Evolutionary conservation across 1,140 invertebrate species (phyloP).

Genomic region (Micrasema minimum): DNA sequence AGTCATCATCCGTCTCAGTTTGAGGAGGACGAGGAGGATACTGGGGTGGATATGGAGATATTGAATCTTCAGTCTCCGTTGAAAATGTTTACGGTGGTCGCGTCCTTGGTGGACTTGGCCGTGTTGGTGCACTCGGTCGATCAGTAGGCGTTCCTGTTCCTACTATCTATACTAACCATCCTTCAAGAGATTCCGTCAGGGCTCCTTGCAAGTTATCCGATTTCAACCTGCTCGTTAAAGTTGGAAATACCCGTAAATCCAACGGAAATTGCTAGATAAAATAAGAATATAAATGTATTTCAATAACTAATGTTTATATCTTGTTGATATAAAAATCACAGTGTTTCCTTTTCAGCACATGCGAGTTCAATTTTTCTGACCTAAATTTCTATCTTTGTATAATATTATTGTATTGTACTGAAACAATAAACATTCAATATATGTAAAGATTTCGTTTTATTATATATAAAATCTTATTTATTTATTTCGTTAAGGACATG

Average conservation of each 20-base stretch:
- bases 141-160: slow-evolving; percentile 23
- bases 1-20: background rate
- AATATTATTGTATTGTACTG: slow-evolving; percentile 22
- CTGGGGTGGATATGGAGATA: background rate
- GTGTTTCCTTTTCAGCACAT: no score
- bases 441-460: no score
- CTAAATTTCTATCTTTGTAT: background rate
- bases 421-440: slow-evolving; percentile 4
- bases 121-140: slow-evolving; percentile 30
- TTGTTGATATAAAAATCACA: background rate
- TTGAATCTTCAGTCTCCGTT: slow-evolving; percentile 3
- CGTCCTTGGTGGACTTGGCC: slow-evolving; percentile 29
- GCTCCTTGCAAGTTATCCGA: slow-evolving; percentile 32
- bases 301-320: background rate
- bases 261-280: slow-evolving; percentile 41
- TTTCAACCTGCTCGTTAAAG: slow-evolving; percentile 45
- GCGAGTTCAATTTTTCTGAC: background rate
- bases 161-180: slow-evolving; percentile 38
- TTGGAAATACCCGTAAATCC: slow-evolving; percentile 44
- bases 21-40: background rate
- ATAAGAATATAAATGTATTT: no score
- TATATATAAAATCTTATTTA: no score
- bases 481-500: no score
- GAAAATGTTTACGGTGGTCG: slow-evolving; percentile 2
- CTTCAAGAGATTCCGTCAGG: slow-evolving; percentile 28